Conservation (phyloP, 2,888 invertebrate species). For the Cheilosia variabilis region DNA sequence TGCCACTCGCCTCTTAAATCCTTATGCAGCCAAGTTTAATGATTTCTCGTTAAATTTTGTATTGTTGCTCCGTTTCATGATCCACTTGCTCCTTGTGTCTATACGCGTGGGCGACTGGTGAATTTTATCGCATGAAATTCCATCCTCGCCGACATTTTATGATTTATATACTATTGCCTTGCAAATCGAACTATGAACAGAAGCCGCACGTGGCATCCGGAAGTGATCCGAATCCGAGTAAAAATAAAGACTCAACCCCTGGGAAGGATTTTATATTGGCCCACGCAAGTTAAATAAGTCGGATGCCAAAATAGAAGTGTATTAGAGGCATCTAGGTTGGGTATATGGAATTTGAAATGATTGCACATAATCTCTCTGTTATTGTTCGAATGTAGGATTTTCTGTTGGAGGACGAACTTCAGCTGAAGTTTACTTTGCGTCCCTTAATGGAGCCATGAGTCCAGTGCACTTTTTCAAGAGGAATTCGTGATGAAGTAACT, state of each 20-base stretch:
- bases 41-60: slow-evolving; percentile 20
- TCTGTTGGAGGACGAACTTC: neutral
- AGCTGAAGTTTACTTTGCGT: neutral
- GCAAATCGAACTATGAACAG: slow-evolving; percentile 1
- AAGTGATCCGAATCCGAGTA: neutral
- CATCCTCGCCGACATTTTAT: neutral
- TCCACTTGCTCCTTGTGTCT: neutral
- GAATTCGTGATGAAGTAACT: slow-evolving; percentile 12
- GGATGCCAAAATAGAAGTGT: neutral
- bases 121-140: slow-evolving; percentile 13
- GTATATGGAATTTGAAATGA: slow-evolving; percentile 6
- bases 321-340: neutral
- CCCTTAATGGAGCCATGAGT: neutral
- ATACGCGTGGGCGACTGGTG: neutral
- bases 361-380: slow-evolving; percentile 2
- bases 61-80: neutral
- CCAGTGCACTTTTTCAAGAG: neutral
- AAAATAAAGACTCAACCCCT: neutral
- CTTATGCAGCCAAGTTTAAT: slow-evolving; percentile 14
- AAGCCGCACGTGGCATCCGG: slow-evolving; percentile 19
- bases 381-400: neutral
- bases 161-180: slow-evolving; percentile 37
- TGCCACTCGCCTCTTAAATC: slow-evolving; percentile 12
- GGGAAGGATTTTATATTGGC: neutral
- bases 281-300: neutral